These are phyloP conservation scores for Bombus pascuorum DNA, from an alignment of 1,140 invertebrate species.

Conservation along the genomic window DNA sequence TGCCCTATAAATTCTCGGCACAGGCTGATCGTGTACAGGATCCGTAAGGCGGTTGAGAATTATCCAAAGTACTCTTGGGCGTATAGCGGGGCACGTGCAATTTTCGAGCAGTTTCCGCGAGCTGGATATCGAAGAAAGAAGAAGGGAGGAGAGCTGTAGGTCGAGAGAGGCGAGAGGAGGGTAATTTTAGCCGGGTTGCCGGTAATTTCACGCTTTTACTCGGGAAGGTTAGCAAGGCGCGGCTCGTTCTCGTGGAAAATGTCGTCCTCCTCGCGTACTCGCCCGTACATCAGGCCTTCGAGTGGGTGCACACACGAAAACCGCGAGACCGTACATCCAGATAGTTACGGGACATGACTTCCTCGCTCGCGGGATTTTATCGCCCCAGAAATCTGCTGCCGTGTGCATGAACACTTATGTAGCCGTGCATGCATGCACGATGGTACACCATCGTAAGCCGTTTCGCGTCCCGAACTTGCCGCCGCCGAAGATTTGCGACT, in stretches of 20 bases:
- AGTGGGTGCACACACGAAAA: conserved; percentile 66
- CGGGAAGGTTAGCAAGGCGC: conserved; percentile 67
- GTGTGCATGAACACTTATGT: conserved; percentile 57
- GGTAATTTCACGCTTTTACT: conserved; percentile 81
- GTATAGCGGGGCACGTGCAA: conserved; percentile 70
- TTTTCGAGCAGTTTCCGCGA: conserved; percentile 68
- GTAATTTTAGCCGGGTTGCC: conserved; percentile 71
- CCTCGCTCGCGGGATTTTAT: conserved; percentile 68
- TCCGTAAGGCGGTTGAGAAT: conserved; percentile 58
- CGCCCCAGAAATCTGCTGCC: conserved; percentile 67
- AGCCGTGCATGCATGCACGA: conserved; percentile 25
- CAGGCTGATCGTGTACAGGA: conserved; percentile 17
- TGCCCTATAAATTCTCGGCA: neutral
- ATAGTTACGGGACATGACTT: conserved; percentile 74
- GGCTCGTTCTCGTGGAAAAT: conserved; percentile 74
- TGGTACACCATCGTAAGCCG: conserved; percentile 9
- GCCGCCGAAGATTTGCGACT: conserved; percentile 57
- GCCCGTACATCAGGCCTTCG: conserved; percentile 29
- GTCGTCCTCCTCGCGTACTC: conserved; percentile 62
- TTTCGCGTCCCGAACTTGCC: conserved; percentile 41
- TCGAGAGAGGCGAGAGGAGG: conserved; percentile 24
- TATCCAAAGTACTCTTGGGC: conserved; percentile 70
- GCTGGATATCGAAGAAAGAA: conserved; percentile 55
- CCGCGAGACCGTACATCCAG: conserved; percentile 64
- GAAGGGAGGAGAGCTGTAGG: neutral